Conservation (phyloP, 2,888 invertebrate genomes). For the Formica aserva region DNA sequence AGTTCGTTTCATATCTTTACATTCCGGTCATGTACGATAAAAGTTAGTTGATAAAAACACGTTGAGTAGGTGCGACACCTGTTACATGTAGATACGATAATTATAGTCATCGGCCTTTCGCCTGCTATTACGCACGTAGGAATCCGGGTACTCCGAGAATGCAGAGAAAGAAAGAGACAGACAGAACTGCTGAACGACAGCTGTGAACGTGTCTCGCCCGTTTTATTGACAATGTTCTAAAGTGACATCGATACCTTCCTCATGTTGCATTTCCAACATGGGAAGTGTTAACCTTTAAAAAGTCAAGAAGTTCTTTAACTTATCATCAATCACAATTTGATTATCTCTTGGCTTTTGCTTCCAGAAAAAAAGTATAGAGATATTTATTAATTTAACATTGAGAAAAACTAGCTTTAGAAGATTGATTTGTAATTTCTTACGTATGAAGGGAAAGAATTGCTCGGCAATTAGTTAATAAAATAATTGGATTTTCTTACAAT, state of each 20-base stretch:
- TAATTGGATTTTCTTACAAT: background rate
- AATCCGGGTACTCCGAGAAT: constrained; percentile 65
- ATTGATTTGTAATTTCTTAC: background rate
- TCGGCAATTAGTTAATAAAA: background rate
- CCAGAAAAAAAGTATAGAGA: background rate
- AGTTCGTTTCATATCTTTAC: background rate
- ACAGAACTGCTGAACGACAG: constrained; percentile 60
- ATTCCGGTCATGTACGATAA: constrained; percentile 38
- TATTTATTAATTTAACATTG: background rate
- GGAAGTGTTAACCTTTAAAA: background rate
- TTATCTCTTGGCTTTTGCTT: background rate
- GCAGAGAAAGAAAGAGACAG: constrained; percentile 56
- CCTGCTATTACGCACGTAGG: constrained; percentile 59
- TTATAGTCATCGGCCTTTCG: constrained; percentile 44
- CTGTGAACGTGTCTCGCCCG: constrained; percentile 53
- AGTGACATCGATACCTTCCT: constrained; percentile 19
- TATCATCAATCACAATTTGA: constrained; percentile 1
- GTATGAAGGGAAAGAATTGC: background rate
- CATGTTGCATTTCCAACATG: no score
- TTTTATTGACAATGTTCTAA: constrained; percentile 69
- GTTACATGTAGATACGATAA: constrained; percentile 70
- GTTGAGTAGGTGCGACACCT: constrained; percentile 60
- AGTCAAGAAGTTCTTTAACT: background rate
- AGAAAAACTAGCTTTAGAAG: background rate
- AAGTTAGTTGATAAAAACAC: constrained; percentile 59